Percentiles rank a stretch among this genome's conserved stretches.
Conservation (phyloP, 2,113 vertebrate genomes). For the Labeo catla region DNA sequence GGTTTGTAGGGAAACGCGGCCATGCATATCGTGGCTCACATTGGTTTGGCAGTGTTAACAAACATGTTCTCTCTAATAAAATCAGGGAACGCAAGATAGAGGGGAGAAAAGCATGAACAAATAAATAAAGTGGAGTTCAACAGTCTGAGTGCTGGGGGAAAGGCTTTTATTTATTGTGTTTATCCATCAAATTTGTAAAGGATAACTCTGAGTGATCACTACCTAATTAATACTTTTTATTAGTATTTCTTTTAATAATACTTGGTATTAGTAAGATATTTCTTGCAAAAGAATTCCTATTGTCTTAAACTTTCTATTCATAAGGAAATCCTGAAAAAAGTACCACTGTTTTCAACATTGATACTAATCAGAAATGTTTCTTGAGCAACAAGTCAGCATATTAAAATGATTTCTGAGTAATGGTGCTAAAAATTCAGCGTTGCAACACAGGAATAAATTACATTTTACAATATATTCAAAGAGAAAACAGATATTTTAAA, state of each 20-base stretch:
- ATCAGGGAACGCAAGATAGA: constrained; percentile 17
- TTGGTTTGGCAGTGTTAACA: constrained; percentile 39
- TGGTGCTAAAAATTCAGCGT: background rate
- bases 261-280: background rate
- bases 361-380: background rate
- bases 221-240: background rate
- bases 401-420: background rate
- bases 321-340: background rate
- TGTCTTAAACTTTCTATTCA: background rate
- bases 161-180: background rate
- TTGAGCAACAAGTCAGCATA: background rate
- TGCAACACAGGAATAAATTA: background rate
- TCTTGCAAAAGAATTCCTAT: background rate
- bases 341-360: too few relatives aligned
- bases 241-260: background rate
- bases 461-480: background rate
- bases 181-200: background rate
- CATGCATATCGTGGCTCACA: constrained; percentile 3
- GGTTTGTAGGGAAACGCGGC: constrained; percentile 30
- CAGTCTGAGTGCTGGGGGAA: background rate
- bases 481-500: background rate
- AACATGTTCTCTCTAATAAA: constrained; percentile 38
- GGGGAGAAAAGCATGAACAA: constrained; percentile 20
- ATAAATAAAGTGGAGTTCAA: background rate
- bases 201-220: background rate